A percentile compares a stretch with the other conserved stretches of the same genome.
Conservation (phyloP, 2,113 vertebrate genomes). For the Alectura lathami region DNA sequence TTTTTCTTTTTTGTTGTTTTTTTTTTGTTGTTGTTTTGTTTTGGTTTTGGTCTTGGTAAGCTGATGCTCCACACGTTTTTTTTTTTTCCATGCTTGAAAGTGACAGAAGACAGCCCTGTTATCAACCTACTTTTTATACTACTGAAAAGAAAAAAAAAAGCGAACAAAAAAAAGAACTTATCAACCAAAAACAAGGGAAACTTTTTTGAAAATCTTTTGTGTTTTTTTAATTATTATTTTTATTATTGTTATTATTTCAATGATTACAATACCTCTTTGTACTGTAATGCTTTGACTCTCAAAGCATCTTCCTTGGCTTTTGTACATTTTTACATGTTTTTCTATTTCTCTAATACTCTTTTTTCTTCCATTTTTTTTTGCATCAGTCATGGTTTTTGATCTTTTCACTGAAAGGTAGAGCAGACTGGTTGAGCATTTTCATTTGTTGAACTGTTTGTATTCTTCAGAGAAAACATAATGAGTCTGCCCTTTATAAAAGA, state of each 20-base stretch:
- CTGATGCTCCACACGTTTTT: slow-evolving; percentile 69
- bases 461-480: slow-evolving; percentile 81
- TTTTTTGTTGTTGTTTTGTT: not conserved
- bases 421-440: slow-evolving; percentile 79
- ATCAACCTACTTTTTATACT: slow-evolving; percentile 71
- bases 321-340: slow-evolving; percentile 91
- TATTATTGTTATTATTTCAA: slow-evolving; percentile 77
- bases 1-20: not conserved
- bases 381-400: slow-evolving; percentile 96
- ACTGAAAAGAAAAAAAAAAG: slow-evolving; percentile 10
- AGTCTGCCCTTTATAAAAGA: slow-evolving; percentile 75
- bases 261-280: slow-evolving; percentile 78
- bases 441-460: slow-evolving; percentile 76
- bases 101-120: slow-evolving; percentile 71
- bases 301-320: slow-evolving; percentile 97
- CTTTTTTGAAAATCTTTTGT: slow-evolving; percentile 49
- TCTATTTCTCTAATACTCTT: slow-evolving; percentile 92
- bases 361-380: slow-evolving; percentile 92
- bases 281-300: slow-evolving; percentile 89
- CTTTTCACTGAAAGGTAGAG: slow-evolving; percentile 85
- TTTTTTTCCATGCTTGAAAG: slow-evolving; percentile 69
- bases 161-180: not conserved
- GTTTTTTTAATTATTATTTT: slow-evolving; percentile 64
- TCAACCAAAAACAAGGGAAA: slow-evolving; percentile 6
- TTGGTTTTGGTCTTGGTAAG: slow-evolving; percentile 56